Evolutionary conservation across 2,113 vertebrate species (phyloP).

Genomic region (Sterna hirundo): DNA sequence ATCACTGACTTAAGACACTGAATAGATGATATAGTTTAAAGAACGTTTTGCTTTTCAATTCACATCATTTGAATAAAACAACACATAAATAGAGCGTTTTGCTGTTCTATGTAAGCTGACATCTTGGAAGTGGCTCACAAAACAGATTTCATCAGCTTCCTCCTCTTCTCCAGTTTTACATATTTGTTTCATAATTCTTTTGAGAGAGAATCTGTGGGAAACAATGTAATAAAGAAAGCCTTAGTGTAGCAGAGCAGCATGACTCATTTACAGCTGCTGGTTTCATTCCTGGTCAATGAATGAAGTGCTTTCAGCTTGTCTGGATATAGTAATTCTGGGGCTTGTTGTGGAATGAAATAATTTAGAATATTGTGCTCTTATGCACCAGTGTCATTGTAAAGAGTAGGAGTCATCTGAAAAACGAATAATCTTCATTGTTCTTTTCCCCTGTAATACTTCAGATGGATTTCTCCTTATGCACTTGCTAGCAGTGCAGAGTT

Average conservation of each 20-base stretch:
- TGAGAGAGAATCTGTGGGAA: conserved; percentile 1
- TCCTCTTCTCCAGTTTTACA: conserved; percentile 3
- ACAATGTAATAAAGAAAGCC: conserved; percentile 27
- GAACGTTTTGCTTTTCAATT: background rate
- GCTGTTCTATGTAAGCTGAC: background rate
- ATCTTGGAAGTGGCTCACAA: background rate
- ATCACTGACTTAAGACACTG: background rate
- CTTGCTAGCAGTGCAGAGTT: background rate
- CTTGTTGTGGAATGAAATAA: conserved; percentile 4
- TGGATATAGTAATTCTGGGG: background rate
- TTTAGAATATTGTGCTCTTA: background rate
- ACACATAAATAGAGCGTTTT: background rate
- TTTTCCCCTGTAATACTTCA: background rate
- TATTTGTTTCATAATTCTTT: conserved; percentile 25
- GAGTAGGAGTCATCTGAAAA: background rate
- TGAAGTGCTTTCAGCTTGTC: conserved; percentile 29
- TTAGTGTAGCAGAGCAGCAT: background rate
- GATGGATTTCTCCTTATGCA: background rate
- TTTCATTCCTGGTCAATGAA: conserved; percentile 42
- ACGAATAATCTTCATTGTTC: background rate
- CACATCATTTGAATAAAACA: background rate
- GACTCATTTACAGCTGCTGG: conserved; percentile 62
- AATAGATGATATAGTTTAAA: background rate
- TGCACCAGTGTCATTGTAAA: background rate
- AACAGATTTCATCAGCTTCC: conserved; percentile 23